phyloP scores from a whole-genome alignment of 2,888 invertebrate species.

The Luperina testacea region DNA sequence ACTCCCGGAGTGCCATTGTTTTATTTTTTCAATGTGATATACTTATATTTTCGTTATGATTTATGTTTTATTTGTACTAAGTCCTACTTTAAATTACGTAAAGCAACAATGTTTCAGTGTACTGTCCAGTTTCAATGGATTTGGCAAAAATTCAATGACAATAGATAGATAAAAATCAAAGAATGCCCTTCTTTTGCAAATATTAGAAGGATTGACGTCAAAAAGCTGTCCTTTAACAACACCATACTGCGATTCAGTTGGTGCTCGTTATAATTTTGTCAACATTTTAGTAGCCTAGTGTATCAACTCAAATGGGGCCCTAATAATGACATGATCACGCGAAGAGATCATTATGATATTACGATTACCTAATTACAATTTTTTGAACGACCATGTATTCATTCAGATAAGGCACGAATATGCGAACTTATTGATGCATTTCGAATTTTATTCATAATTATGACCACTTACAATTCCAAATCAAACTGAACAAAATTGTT shows the following conservation, averaged over 20 bases:
- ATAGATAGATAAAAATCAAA: not conserved
- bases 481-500: not conserved
- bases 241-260: not conserved
- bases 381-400: not conserved
- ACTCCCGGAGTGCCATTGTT: too few relatives aligned
- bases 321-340: not conserved
- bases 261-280: not conserved
- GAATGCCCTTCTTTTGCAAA: not conserved
- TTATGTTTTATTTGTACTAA: not conserved
- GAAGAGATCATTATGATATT: conserved; percentile 6
- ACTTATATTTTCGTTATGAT: not conserved
- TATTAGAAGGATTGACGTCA: not conserved
- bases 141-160: not conserved
- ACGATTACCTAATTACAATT: not conserved
- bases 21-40: too few relatives aligned
- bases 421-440: not conserved
- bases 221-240: not conserved
- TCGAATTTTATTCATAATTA: not conserved
- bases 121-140: not conserved
- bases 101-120: not conserved
- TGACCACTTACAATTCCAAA: not conserved
- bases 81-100: not conserved
- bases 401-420: not conserved
- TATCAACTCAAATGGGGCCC: not conserved
- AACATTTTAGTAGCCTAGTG: not conserved